These are phyloP conservation scores for Larimichthys crocea DNA, from an alignment of 2,113 vertebrate genomes.

Conservation along the genomic window DNA sequence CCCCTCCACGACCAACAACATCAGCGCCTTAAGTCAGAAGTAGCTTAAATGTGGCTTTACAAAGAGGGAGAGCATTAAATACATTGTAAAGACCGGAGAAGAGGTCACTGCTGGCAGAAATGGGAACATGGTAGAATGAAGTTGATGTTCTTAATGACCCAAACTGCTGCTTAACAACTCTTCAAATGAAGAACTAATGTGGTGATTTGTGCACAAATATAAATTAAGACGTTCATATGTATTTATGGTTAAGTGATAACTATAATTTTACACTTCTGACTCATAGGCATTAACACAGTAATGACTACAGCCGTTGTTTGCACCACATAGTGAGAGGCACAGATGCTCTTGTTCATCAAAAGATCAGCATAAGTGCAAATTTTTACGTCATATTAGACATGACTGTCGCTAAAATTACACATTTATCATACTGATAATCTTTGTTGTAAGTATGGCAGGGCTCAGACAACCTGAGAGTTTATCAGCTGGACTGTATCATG, in stretches of 20 bases:
- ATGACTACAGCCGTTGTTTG: slow-evolving; percentile 38
- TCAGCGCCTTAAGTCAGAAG: slow-evolving; percentile 22
- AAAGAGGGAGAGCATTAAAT: slow-evolving; percentile 51
- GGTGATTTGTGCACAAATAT: slow-evolving; percentile 47
- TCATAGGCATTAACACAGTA: slow-evolving; percentile 37
- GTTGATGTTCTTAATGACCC: slow-evolving; percentile 43
- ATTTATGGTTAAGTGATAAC: slow-evolving; percentile 45
- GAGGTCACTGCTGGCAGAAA: slow-evolving; percentile 51
- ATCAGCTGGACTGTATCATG: too few species aligned
- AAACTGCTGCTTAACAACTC: slow-evolving; percentile 38
- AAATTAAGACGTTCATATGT: slow-evolving; percentile 22
- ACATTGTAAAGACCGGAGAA: slow-evolving; percentile 39
- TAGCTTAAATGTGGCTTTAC: slow-evolving; percentile 39
- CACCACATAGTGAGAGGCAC: slow-evolving; percentile 14
- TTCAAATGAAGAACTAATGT: slow-evolving; percentile 18
- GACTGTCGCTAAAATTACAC: not conserved
- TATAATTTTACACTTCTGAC: slow-evolving; percentile 43
- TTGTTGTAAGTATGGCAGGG: not conserved
- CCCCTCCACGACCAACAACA: slow-evolving; percentile 53
- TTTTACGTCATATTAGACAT: not conserved
- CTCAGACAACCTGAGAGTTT: not conserved
- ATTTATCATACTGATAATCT: too few species aligned
- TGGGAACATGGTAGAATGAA: slow-evolving; percentile 25
- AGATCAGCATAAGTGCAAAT: not conserved
- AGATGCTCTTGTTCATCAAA: slow-evolving; percentile 20